phyloP scores from a whole-genome alignment of 2,797 vertebrate genomes.

The Pteronotus mesoamericanus region DNA sequence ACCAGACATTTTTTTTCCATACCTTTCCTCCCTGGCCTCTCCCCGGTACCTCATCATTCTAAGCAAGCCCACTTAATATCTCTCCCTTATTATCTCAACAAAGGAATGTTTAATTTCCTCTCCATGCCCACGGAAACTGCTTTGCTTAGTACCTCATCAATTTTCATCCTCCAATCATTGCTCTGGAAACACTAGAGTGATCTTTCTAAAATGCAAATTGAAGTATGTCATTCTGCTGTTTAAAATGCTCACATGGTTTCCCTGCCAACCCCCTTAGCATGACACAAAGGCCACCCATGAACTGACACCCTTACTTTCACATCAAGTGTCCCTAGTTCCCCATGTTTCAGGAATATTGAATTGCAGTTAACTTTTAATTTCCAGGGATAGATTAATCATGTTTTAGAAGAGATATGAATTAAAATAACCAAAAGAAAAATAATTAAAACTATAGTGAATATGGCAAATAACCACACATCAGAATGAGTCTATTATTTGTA shows the following conservation, averaged over 20 bases:
- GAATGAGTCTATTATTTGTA: neutral
- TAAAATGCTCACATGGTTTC: neutral
- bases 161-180: neutral
- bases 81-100: neutral
- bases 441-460: neutral
- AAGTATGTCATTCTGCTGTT: neutral
- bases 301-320: neutral
- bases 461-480: neutral
- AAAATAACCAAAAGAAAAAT: neutral
- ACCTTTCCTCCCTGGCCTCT: neutral
- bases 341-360: neutral
- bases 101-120: neutral
- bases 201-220: slow-evolving; percentile 33
- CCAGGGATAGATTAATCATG: neutral
- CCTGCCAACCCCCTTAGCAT: neutral
- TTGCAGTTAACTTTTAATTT: neutral
- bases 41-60: neutral
- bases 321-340: neutral
- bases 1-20: neutral
- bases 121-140: neutral
- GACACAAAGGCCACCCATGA: neutral
- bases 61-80: neutral
- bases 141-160: neutral
- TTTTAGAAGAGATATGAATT: neutral
- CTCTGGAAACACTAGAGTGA: neutral